Conservation (phyloP, 2,888 invertebrate genomes). For the Aradus depressus region DNA sequence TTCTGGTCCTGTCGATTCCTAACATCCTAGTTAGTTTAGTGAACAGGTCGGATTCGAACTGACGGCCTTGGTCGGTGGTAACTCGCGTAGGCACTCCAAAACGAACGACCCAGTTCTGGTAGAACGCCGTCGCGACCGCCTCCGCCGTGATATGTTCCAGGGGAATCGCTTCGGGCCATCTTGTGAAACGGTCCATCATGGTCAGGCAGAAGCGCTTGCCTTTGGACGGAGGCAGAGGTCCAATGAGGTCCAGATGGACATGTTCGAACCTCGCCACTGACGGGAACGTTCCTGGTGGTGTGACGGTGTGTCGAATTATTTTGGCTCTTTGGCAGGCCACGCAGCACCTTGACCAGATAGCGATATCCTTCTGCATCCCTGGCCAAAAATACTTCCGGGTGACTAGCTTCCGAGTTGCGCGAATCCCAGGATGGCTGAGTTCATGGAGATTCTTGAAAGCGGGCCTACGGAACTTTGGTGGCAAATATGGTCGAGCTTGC, state of each 20-base stretch:
- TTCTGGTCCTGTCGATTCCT: conserved; percentile 29
- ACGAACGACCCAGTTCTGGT: conserved; percentile 36
- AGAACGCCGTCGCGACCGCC: conserved; percentile 35
- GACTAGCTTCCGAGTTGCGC: conserved; percentile 31
- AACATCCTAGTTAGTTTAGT: conserved; percentile 27
- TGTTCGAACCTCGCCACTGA: conserved; percentile 33
- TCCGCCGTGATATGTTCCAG: conserved; percentile 35
- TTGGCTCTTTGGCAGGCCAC: conserved; percentile 34
- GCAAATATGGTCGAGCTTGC: neutral
- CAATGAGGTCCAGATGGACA: conserved; percentile 38
- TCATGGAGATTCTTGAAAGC: conserved; percentile 28
- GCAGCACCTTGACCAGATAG: conserved; percentile 33
- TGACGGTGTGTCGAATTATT: conserved; percentile 30
- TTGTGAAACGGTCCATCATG: conserved; percentile 33
- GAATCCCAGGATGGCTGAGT: conserved; percentile 30
- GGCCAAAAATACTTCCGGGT: conserved; percentile 32
- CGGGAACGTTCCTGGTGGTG: conserved; percentile 27
- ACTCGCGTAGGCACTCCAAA: conserved; percentile 35
- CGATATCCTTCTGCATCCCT: conserved; percentile 29
- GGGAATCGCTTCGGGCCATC: conserved; percentile 37
- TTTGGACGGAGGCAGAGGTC: conserved; percentile 35
- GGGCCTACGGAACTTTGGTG: neutral
- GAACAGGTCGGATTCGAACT: conserved; percentile 35
- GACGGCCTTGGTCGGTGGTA: conserved; percentile 36
- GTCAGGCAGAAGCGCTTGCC: conserved; percentile 35